Evolutionary conservation across 2,113 vertebrate species (phyloP).

Genomic region (Hippolais icterina): DNA sequence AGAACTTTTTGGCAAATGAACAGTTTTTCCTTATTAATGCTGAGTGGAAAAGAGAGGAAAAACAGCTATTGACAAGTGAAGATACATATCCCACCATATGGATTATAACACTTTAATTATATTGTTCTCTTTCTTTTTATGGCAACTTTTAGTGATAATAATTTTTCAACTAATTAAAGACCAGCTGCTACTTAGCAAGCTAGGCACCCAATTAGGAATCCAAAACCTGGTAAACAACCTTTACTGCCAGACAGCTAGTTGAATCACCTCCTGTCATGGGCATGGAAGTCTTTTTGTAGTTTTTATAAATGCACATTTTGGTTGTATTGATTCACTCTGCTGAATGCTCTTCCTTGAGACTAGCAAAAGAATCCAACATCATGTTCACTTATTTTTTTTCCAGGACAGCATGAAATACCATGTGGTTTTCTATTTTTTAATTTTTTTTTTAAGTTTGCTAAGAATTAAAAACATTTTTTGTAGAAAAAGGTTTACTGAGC

Average conservation of each 20-base stretch:
- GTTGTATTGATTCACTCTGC: constrained; percentile 19
- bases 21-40: constrained; percentile 58
- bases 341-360: constrained; percentile 24
- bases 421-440: background rate
- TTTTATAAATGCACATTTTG: constrained; percentile 66
- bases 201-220: constrained; percentile 77
- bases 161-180: constrained; percentile 86
- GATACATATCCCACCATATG: constrained; percentile 73
- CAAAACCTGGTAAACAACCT: constrained; percentile 78
- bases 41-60: constrained; percentile 39
- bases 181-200: constrained; percentile 80
- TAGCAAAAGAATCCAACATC: background rate
- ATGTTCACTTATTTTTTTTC: background rate
- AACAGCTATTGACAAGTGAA: constrained; percentile 64
- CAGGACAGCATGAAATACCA: background rate
- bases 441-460: background rate
- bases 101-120: constrained; percentile 78
- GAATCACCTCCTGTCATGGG: constrained; percentile 77
- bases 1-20: background rate
- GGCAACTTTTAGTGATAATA: constrained; percentile 79
- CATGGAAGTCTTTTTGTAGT: constrained; percentile 55
- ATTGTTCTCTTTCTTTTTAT: constrained; percentile 76
- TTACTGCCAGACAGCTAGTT: constrained; percentile 73
- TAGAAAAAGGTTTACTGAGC: background rate
- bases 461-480: background rate